These are phyloP conservation scores for Atherix ibis DNA, from an alignment of 2,888 invertebrate genomes.

Conservation along the genomic window DNA sequence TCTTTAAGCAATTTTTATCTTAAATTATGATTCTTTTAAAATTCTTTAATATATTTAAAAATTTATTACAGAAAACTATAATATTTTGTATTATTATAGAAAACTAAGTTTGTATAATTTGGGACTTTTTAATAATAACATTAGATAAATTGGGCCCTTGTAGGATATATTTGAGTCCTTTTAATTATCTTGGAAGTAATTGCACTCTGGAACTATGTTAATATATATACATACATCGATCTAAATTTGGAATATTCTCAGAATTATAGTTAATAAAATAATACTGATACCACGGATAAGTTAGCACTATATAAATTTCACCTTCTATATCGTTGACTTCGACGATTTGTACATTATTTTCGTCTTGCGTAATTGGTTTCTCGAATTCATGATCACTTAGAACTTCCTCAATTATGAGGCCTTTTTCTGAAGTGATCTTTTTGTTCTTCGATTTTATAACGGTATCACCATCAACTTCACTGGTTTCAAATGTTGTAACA, in stretches of 20 bases:
- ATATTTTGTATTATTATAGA: background rate
- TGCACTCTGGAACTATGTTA: too few relatives aligned
- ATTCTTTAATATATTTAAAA: background rate
- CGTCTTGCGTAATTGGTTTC: constrained; percentile 16
- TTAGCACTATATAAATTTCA: constrained; percentile 16
- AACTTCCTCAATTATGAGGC: constrained; percentile 28
- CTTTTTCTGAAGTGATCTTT: constrained; percentile 27
- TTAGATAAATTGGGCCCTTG: too few relatives aligned
- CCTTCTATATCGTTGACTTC: constrained; percentile 29
- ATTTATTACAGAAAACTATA: background rate
- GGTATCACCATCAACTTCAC: constrained; percentile 27
- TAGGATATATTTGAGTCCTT: too few relatives aligned
- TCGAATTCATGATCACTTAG: constrained; percentile 28
- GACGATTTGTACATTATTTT: constrained; percentile 25
- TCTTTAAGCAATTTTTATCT: background rate
- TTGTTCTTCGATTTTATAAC: constrained; percentile 28
- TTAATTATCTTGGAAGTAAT: too few relatives aligned
- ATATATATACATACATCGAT: too few relatives aligned
- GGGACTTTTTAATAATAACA: too few relatives aligned
- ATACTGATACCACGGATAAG: too few relatives aligned
- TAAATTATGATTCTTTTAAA: background rate
- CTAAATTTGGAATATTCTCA: too few relatives aligned
- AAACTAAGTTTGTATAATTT: too few relatives aligned
- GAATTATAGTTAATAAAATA: constrained; percentile 2
- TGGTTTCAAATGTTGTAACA: constrained; percentile 31